A percentile compares a stretch with the other conserved stretches of the same genome.
Conservation (phyloP, 2,797 vertebrate species). For the Zenarchopterus dispar region DNA sequence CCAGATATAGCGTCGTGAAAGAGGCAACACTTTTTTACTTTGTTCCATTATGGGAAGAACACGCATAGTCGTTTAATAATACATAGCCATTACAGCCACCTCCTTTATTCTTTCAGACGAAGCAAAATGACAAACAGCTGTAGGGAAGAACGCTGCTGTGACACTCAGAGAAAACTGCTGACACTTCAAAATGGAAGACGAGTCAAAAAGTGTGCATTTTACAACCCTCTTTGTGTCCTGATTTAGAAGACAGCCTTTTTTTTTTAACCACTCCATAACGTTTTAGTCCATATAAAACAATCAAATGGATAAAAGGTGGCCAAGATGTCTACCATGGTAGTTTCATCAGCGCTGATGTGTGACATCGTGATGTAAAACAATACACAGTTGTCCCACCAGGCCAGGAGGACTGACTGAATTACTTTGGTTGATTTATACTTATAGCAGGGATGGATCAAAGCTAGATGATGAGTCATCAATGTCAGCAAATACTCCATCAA, state of each 20-base stretch:
- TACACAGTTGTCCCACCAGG: too few species aligned
- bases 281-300: slow-evolving; percentile 1
- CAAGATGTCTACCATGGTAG: too few species aligned
- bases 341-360: too few species aligned
- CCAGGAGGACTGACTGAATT: too few species aligned
- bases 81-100: slow-evolving; percentile 53
- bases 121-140: slow-evolving; percentile 29
- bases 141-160: slow-evolving; percentile 2
- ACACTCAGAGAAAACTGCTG: slow-evolving; percentile 65
- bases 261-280: not conserved
- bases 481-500: too few species aligned
- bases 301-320: too few species aligned
- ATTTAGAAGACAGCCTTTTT: slow-evolving; percentile 38
- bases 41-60: slow-evolving; percentile 69
- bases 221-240: slow-evolving; percentile 31
- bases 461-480: too few species aligned
- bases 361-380: too few species aligned
- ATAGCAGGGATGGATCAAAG: too few species aligned
- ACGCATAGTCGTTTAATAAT: slow-evolving; percentile 68
- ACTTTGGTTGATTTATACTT: too few species aligned
- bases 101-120: slow-evolving; percentile 33
- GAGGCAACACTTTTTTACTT: slow-evolving; percentile 61
- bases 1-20: slow-evolving; percentile 62
- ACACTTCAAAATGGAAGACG: slow-evolving; percentile 49
- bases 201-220: slow-evolving; percentile 38